phyloP scores from a whole-genome alignment of 2,113 vertebrate species.

The Apaloderma vittatum region DNA sequence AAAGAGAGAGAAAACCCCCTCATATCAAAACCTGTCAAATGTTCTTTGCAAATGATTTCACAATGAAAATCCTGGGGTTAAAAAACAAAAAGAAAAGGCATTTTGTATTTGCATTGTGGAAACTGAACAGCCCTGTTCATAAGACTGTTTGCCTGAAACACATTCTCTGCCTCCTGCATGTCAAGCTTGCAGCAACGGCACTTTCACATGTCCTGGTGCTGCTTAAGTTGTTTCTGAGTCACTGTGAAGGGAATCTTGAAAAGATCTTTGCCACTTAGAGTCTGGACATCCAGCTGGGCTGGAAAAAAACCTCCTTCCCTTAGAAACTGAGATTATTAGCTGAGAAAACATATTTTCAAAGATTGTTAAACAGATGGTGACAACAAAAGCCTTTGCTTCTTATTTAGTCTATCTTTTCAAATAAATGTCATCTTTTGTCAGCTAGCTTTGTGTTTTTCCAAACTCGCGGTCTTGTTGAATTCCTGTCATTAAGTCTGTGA shows the following conservation, averaged over 20 bases:
- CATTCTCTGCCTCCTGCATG: neutral
- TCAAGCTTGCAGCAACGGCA: neutral
- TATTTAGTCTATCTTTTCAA: neutral
- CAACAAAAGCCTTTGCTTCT: neutral
- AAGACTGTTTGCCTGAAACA: neutral
- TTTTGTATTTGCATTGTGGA: constrained; percentile 18
- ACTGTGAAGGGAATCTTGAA: neutral
- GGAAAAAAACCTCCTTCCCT: neutral
- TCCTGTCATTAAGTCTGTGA: neutral
- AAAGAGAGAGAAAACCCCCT: neutral
- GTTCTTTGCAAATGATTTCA: constrained; percentile 1
- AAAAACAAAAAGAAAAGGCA: constrained; percentile 5
- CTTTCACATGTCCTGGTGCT: neutral
- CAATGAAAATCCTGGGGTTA: neutral
- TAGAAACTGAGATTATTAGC: neutral
- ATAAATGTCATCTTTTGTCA: neutral
- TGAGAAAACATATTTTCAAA: neutral
- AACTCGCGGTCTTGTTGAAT: neutral
- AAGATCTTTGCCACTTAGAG: neutral
- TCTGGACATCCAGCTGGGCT: neutral
- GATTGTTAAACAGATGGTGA: neutral
- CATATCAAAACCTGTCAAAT: constrained; percentile 5
- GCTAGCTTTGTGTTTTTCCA: neutral
- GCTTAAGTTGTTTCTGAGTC: neutral
- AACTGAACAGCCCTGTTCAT: neutral